Evolutionary conservation across 1,140 invertebrate species (phyloP), one percentile per base, ranked within the genome.

Genomic region (Pseudomyrmex sp.): DNA sequence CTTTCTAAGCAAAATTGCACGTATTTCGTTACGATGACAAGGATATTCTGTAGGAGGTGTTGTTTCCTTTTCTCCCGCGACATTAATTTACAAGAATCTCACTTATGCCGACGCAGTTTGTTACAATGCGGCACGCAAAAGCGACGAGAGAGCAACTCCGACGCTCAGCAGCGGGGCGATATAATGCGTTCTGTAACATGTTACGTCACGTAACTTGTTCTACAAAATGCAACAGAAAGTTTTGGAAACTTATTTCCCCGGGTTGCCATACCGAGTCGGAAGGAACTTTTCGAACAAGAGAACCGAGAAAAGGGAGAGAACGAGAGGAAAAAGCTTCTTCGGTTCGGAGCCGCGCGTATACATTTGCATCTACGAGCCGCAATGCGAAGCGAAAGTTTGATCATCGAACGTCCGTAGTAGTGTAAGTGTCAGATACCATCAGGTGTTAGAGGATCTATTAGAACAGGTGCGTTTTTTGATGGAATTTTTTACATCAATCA

Each of bases 161-260:
- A 79, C 54, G 54, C 35, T 48, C 35, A 35, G 15, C 54, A 18
- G 20, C 76, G 52, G 52, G 5, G 23, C 44, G 50, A 72, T 50
- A 72, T 80, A 72, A 80, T 59, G 66, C 76, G 46, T 70, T 80
- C 54, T 70, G 50, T 79, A 70, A 80, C 44, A 35, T 15, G 66
- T 72, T 72, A 80, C 76, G 66, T 80, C 76, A 61, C 70, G 68
- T 82, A 85, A 82, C 63, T 85, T 18, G 77, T 66, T 54, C 48
- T 56, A 20, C 50, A 82, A 85, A 85, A 82, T 72, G 76, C 66
- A 80, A 50, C 44, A 8, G 44, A 48, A 80, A 80, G 76, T 80
- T 80, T 80, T 23, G 54, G 20, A 79, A 80, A 80, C 76, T 80
- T 80, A 35, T 66, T 58, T 15, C n/a, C 35, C 35, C 35, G 35